Percentiles rank a stretch among this genome's conserved stretches.
These are phyloP conservation scores for Rhinoderma darwinii DNA, from an alignment of 2,113 vertebrate genomes.

Conservation along the genomic window DNA sequence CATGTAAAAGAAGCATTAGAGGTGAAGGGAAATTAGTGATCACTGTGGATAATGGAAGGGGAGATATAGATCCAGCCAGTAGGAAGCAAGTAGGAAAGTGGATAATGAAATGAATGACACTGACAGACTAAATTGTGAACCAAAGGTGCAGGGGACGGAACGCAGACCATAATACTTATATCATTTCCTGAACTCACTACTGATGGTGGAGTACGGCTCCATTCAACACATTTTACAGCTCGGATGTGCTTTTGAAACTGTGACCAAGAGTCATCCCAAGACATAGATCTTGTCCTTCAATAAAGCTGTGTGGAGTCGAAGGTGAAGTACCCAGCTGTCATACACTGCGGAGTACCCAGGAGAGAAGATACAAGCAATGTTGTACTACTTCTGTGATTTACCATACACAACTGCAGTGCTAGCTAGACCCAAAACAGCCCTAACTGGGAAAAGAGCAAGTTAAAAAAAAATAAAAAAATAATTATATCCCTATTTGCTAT, in stretches of 20 bases:
- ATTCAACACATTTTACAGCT: neutral
- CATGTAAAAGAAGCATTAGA: neutral
- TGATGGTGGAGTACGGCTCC: neutral
- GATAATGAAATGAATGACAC: constrained; percentile 3
- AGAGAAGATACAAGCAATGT: neutral
- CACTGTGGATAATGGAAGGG: neutral
- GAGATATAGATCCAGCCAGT: neutral
- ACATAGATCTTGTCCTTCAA: neutral
- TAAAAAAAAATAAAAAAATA: neutral
- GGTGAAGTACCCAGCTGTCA: neutral
- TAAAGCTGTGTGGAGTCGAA: neutral
- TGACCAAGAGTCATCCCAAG: neutral
- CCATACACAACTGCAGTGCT: neutral
- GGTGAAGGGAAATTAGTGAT: constrained; percentile 11
- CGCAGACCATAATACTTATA: neutral
- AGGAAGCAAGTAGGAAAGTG: neutral
- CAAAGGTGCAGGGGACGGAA: neutral
- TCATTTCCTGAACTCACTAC: neutral
- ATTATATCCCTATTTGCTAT: too few relatives aligned
- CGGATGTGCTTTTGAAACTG: neutral
- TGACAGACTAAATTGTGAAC: neutral
- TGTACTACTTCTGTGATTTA: neutral
- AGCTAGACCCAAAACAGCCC: neutral
- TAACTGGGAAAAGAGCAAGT: neutral
- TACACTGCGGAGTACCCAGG: neutral